Percentiles rank a stretch among this genome's conserved stretches.
phyloP scores from a whole-genome alignment of 2,113 vertebrate species.

The Geothlypis trichas region DNA sequence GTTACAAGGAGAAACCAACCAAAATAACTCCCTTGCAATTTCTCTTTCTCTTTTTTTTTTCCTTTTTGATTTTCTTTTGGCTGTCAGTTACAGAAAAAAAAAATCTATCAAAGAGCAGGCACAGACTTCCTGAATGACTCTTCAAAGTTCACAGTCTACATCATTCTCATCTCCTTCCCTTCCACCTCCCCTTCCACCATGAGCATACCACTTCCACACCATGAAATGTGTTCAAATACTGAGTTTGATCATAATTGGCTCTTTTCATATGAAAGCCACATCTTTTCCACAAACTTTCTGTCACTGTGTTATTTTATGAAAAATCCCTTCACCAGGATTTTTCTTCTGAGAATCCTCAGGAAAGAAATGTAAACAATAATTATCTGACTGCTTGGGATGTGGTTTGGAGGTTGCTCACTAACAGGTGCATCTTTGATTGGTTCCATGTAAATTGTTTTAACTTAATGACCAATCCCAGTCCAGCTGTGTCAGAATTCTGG shows the following conservation, averaged over 20 bases:
- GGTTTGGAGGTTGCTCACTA: too few species aligned
- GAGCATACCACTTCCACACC: neutral
- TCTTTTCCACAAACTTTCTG: neutral
- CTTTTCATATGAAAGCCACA: neutral
- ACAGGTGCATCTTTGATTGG: too few species aligned
- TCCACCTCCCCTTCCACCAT: neutral
- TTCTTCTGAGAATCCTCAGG: too few species aligned
- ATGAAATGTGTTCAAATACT: neutral
- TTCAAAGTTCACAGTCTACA: neutral
- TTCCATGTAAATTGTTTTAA: too few species aligned
- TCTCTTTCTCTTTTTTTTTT: neutral
- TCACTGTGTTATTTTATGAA: too few species aligned
- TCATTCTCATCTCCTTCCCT: neutral
- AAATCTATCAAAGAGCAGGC: neutral
- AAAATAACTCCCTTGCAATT: conserved; percentile 10
- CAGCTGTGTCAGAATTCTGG: too few species aligned
- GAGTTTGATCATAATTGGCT: neutral
- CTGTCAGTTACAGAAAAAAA: neutral
- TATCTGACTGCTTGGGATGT: too few species aligned
- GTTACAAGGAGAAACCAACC: neutral
- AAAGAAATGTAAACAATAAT: too few species aligned
- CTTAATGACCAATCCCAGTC: too few species aligned
- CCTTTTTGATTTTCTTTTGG: neutral
- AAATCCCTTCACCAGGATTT: too few species aligned
- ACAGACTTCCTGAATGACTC: neutral